phyloP scores from a whole-genome alignment of 2,888 invertebrate species.

The Monoplex corrugatus region DNA sequence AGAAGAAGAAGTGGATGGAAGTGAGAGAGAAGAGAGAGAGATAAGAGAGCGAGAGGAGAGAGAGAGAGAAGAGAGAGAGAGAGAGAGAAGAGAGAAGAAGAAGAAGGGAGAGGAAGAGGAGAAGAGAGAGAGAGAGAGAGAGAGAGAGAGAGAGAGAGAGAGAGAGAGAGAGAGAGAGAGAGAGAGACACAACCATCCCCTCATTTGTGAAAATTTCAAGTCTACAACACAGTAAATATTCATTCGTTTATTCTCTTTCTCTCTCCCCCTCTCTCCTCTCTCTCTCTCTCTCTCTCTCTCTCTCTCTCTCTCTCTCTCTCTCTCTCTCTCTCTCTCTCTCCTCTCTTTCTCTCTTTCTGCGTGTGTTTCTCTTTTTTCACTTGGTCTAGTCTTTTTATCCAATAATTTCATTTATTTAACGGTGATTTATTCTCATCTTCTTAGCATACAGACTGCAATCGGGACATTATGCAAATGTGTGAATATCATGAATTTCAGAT shows the following conservation, averaged over 20 bases:
- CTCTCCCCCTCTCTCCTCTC: too few relatives aligned
- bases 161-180: not conserved
- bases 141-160: constrained; percentile 3
- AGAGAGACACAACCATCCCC: too few relatives aligned
- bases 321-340: not conserved
- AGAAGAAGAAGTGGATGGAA: not conserved
- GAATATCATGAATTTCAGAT: constrained; percentile 7
- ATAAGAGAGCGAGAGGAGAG: constrained; percentile 11
- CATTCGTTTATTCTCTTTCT: too few relatives aligned
- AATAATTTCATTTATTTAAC: not conserved
- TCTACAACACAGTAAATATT: too few relatives aligned
- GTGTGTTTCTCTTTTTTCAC: not conserved
- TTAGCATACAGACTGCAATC: not conserved
- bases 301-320: constrained; percentile 14
- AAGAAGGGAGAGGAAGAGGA: constrained; percentile 33
- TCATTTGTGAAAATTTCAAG: too few relatives aligned
- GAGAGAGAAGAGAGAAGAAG: not conserved
- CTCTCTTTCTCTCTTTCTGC: not conserved
- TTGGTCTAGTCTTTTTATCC: not conserved
- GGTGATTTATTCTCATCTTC: not conserved
- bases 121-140: constrained; percentile 39
- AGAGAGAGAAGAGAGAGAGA: constrained; percentile 44
- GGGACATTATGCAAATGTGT: not conserved
- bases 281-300: not conserved
- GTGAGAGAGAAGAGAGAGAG: not conserved